Conservation (phyloP, 2,113 vertebrate species). For the Laterallus jamaicensis region DNA sequence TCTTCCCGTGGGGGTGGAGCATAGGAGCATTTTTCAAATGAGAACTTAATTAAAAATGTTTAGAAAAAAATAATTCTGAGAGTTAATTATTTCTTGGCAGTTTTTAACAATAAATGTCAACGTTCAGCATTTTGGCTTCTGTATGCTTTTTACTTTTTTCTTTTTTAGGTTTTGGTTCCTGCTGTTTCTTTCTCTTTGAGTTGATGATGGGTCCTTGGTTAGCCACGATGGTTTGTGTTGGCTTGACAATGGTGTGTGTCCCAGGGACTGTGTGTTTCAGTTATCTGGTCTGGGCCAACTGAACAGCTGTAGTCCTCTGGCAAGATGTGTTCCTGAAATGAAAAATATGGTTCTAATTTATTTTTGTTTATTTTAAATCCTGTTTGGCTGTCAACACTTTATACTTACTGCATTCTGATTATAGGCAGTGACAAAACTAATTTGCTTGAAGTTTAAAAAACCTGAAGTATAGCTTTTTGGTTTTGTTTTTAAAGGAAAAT, state of each 20-base stretch:
- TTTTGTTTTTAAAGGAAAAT: neutral
- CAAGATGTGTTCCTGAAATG: neutral
- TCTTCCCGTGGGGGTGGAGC: neutral
- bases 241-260: neutral
- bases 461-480: neutral
- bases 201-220: neutral
- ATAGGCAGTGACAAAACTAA: neutral
- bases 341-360: constrained; percentile 11
- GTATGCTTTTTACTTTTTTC: neutral
- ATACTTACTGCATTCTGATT: neutral
- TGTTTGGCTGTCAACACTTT: neutral
- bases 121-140: neutral
- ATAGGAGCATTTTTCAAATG: neutral
- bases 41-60: neutral
- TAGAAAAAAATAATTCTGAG: neutral
- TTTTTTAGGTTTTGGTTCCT: neutral
- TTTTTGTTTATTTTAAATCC: constrained; percentile 2
- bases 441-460: neutral
- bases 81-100: neutral
- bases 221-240: neutral
- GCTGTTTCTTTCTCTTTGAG: neutral
- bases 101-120: neutral
- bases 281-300: constrained; percentile 3
- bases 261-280: neutral
- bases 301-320: constrained; percentile 43